phyloP scores from a whole-genome alignment of 2,888 invertebrate genomes.

The Clivina fossor region DNA sequence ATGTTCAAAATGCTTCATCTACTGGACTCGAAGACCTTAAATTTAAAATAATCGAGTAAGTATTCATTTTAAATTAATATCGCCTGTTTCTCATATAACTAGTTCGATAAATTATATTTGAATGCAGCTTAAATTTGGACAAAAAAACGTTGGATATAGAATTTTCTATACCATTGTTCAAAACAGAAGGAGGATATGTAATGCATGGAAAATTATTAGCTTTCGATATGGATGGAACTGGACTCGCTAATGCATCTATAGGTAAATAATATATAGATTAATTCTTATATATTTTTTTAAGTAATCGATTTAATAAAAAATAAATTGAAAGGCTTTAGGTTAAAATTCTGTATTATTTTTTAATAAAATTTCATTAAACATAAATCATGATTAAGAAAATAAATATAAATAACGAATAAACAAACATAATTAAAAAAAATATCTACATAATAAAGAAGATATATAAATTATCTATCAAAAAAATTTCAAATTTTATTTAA shows the following conservation, averaged over 20 bases:
- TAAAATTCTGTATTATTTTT: too few species aligned
- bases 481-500: too few species aligned
- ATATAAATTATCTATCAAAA: too few species aligned
- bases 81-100: background rate
- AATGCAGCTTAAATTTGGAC: constrained; percentile 15
- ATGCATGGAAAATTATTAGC: constrained; percentile 6
- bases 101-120: background rate
- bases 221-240: constrained; percentile 19
- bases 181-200: constrained; percentile 17
- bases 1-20: background rate
- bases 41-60: background rate
- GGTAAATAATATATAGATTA: background rate
- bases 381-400: too few species aligned
- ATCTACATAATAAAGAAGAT: too few species aligned
- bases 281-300: background rate
- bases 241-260: constrained; percentile 5
- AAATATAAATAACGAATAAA: too few species aligned
- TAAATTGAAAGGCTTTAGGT: too few species aligned
- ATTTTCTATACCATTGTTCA: constrained; percentile 1
- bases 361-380: too few species aligned
- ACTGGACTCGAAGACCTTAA: background rate
- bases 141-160: constrained; percentile 15
- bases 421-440: too few species aligned
- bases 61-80: background rate
- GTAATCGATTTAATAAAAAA: too few species aligned